These are phyloP conservation scores for Pitangus sulphuratus DNA, from an alignment of 2,797 vertebrate species.

Conservation along the genomic window DNA sequence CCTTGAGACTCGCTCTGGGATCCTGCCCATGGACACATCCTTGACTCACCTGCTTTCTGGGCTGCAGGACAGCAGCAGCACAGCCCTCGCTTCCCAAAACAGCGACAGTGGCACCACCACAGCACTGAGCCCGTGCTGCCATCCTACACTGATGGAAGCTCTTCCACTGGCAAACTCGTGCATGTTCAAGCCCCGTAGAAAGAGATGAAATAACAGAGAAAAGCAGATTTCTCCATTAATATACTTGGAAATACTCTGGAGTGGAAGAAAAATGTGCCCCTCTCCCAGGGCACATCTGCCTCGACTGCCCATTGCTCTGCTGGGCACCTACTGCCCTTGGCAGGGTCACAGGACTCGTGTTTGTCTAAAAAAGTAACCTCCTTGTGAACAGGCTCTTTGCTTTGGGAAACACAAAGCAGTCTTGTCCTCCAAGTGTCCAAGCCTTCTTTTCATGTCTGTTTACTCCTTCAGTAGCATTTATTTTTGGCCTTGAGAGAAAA, in stretches of 20 bases:
- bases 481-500: slow-evolving; percentile 57
- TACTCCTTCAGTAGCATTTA: slow-evolving; percentile 40
- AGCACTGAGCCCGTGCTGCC: background rate
- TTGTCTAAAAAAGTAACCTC: slow-evolving; percentile 43
- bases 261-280: background rate
- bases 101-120: background rate
- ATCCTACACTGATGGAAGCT: background rate
- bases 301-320: background rate
- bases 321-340: slow-evolving; percentile 34
- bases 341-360: slow-evolving; percentile 31
- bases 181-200: background rate
- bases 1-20: background rate
- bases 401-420: slow-evolving; percentile 56
- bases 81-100: background rate
- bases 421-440: slow-evolving; percentile 59
- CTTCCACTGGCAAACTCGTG: background rate
- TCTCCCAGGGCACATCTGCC: background rate
- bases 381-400: slow-evolving; percentile 48
- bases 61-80: background rate
- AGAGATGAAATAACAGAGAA: background rate
- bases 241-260: background rate
- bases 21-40: background rate
- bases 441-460: slow-evolving; percentile 47
- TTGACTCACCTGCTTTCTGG: background rate
- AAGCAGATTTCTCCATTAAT: background rate